phyloP scores from a whole-genome alignment of 2,888 invertebrate species.

The Trachelus tabidus region DNA sequence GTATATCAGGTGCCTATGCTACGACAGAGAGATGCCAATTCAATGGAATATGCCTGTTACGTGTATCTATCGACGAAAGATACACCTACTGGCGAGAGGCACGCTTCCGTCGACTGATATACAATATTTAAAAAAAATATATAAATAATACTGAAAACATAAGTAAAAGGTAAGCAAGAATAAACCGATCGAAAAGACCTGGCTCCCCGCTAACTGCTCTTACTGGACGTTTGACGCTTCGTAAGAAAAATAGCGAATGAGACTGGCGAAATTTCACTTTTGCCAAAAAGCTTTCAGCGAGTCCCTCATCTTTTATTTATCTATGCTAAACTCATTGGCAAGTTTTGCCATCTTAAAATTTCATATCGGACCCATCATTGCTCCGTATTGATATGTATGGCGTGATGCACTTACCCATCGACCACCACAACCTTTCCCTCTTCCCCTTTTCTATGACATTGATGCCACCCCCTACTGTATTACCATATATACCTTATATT shows the following conservation, averaged over 20 bases:
- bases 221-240: background rate
- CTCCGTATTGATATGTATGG: constrained; percentile 44
- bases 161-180: background rate
- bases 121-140: no score
- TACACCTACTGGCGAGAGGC: background rate
- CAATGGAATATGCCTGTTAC: background rate
- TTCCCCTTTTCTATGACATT: constrained; percentile 40
- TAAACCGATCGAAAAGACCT: background rate
- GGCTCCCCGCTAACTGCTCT: background rate
- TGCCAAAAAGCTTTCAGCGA: background rate
- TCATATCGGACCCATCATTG: constrained; percentile 39
- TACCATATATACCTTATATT: background rate
- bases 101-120: background rate
- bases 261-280: background rate
- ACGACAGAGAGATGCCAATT: background rate
- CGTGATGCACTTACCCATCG: constrained; percentile 39
- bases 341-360: constrained; percentile 54
- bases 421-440: constrained; percentile 26
- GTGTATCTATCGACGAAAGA: background rate
- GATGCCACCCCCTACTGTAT: background rate
- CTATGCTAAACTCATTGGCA: constrained; percentile 51
- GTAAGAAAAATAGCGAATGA: background rate
- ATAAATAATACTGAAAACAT: background rate
- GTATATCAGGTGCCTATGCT: background rate
- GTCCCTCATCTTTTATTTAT: constrained; percentile 58